Conservation (phyloP, 2,113 vertebrate species). For the Suncus etruscus region DNA sequence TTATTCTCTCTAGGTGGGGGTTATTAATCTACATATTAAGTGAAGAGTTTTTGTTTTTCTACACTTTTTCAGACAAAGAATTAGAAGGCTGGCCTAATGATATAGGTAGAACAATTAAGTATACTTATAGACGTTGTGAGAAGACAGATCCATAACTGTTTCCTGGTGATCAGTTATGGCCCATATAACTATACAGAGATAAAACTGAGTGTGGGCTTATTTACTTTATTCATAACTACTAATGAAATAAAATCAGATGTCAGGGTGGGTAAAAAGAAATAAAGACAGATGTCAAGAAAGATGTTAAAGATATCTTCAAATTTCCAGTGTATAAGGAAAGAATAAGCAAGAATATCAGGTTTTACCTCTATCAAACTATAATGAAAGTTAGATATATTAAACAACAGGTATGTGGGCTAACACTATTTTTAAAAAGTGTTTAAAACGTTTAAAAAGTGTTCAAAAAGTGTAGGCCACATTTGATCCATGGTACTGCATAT, state of each 20-base stretch:
- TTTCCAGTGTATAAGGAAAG: not conserved
- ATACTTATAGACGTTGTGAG: not conserved
- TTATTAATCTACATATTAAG: not conserved
- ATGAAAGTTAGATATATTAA: not conserved
- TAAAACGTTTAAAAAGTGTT: no score
- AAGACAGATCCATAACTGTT: not conserved
- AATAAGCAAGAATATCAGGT: not conserved
- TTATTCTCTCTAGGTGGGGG: not conserved
- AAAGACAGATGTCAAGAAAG: no score
- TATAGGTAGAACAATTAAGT: not conserved
- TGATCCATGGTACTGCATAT: no score
- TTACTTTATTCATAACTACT: not conserved
- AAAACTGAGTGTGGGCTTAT: not conserved
- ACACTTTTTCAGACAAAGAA: not conserved
- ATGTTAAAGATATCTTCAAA: conserved; percentile 26
- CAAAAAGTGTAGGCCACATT: no score
- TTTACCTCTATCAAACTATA: conserved; percentile 18
- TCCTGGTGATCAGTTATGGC: not conserved
- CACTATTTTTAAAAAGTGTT: not conserved
- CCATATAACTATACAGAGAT: not conserved
- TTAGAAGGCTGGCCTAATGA: not conserved
- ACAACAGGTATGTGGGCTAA: not conserved
- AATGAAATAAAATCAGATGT: conserved; percentile 1
- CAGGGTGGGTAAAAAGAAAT: no score
- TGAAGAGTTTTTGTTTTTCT: not conserved